A percentile compares a stretch with the other conserved stretches of the same genome.
Evolutionary conservation across 2,797 vertebrate genomes (phyloP).

Genomic region (Coracias cyanogaster): DNA sequence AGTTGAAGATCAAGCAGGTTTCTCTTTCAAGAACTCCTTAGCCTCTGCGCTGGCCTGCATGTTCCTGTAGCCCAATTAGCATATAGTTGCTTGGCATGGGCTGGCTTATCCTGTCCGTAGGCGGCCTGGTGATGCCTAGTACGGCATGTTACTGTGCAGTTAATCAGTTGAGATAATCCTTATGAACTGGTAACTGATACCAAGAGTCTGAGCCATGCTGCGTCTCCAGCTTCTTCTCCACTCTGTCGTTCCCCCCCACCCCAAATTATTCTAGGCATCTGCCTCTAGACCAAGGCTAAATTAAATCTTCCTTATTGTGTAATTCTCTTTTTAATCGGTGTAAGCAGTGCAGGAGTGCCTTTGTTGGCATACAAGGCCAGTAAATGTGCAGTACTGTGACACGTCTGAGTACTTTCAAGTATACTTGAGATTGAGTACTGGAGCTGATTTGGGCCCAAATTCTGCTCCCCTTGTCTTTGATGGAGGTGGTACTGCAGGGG

Average conservation of each 20-base stretch:
- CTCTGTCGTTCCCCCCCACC: not conserved
- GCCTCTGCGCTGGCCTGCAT: not conserved
- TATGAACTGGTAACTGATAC: constrained; percentile 71
- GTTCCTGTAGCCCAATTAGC: not conserved
- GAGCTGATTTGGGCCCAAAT: not conserved
- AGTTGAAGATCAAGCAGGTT: not conserved
- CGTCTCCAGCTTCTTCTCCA: not conserved
- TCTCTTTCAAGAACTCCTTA: not conserved
- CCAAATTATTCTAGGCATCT: not conserved
- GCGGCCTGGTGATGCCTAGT: constrained; percentile 36
- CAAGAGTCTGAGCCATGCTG: not conserved
- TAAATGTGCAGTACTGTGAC: not conserved
- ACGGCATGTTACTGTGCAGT: constrained; percentile 72
- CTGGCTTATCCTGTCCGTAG: not conserved
- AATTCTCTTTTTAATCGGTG: not conserved
- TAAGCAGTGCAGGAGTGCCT: not conserved
- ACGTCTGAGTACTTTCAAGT: not conserved
- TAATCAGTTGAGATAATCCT: constrained; percentile 72
- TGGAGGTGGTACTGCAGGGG: not conserved
- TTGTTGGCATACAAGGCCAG: not conserved
- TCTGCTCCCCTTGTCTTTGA: rapidly evolving
- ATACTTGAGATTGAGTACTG: not conserved
- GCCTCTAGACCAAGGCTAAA: not conserved
- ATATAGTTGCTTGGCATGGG: constrained; percentile 15
- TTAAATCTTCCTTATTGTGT: not conserved